A percentile compares a stretch with the other conserved stretches of the same genome.
These are phyloP conservation scores for Oreonectes daqikongensis DNA, from an alignment of 2,797 vertebrate species.

Conservation along the genomic window DNA sequence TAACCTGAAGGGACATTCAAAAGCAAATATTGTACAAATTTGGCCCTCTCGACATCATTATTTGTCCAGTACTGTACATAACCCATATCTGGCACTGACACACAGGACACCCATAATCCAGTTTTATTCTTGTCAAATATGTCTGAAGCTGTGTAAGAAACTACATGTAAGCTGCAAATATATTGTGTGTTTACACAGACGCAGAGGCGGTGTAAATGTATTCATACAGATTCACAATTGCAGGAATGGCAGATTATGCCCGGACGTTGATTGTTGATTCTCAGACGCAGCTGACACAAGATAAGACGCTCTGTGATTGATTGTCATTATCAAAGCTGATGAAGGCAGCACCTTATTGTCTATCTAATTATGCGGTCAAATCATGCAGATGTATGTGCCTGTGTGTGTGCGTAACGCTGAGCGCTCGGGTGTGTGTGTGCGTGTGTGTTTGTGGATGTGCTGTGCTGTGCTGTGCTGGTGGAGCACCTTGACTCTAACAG, in stretches of 20 bases:
- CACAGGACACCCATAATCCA: background rate
- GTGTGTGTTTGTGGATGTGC: conserved; percentile 26
- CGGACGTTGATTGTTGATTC: background rate
- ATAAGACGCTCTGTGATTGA: conserved; percentile 4
- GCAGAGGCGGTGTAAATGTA: background rate
- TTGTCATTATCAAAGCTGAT: conserved; percentile 12
- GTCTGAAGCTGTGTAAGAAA: background rate
- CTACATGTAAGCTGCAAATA: background rate
- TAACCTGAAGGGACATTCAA: too few species aligned
- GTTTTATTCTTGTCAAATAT: background rate
- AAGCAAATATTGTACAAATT: too few species aligned
- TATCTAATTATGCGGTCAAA: conserved; percentile 28
- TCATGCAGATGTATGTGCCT: conserved; percentile 21
- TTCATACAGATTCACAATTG: background rate
- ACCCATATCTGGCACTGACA: background rate
- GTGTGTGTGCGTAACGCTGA: conserved; percentile 2
- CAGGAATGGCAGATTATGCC: background rate
- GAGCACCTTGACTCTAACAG: conserved; percentile 54
- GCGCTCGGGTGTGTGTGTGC: conserved; percentile 9
- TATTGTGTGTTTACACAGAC: background rate
- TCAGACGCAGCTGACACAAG: background rate
- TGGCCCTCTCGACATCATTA: too few species aligned
- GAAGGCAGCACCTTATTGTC: conserved; percentile 16
- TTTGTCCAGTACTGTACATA: too few species aligned
- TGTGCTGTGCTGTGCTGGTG: conserved; percentile 36